A percentile compares a stretch with the other conserved stretches of the same genome.
phyloP scores from a whole-genome alignment of 2,888 invertebrate genomes.

The Noctua comes region DNA sequence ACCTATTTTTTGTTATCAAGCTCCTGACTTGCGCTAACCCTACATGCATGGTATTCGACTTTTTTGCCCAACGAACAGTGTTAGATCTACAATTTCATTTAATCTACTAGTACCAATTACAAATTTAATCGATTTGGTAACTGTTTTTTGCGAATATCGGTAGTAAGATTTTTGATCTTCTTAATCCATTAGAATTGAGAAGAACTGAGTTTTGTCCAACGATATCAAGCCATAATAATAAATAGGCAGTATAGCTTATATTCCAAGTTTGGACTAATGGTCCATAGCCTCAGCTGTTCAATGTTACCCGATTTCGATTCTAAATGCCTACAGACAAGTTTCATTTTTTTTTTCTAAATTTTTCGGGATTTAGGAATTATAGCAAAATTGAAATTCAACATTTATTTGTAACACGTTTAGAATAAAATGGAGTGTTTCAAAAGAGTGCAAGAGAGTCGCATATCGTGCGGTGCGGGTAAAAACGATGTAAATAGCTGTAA shows the following conservation, averaged over 20 bases:
- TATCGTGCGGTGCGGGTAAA: constrained; percentile 25
- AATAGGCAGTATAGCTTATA: background rate
- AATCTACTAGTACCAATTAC: background rate
- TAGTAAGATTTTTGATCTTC: background rate
- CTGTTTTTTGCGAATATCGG: background rate
- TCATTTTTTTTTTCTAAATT: background rate
- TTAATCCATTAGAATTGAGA: background rate
- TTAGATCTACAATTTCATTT: background rate
- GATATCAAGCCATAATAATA: background rate
- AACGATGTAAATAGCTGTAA: constrained; percentile 70
- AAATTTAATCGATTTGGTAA: background rate
- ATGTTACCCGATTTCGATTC: constrained; percentile 15
- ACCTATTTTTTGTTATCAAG: background rate
- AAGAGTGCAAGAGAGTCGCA: constrained; percentile 32
- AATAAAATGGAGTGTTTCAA: constrained; percentile 1
- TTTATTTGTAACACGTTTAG: background rate
- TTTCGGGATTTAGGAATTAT: background rate
- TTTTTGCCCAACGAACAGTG: constrained; percentile 3
- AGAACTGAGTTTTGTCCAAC: background rate
- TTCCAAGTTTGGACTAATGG: background rate
- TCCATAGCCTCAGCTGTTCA: background rate
- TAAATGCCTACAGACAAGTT: background rate
- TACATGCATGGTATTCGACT: constrained; percentile 32
- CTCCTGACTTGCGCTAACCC: constrained; percentile 37
- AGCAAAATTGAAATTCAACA: background rate